Evolutionary conservation across 2,888 invertebrate species (phyloP).

Genomic region (Eristalis intricaria): DNA sequence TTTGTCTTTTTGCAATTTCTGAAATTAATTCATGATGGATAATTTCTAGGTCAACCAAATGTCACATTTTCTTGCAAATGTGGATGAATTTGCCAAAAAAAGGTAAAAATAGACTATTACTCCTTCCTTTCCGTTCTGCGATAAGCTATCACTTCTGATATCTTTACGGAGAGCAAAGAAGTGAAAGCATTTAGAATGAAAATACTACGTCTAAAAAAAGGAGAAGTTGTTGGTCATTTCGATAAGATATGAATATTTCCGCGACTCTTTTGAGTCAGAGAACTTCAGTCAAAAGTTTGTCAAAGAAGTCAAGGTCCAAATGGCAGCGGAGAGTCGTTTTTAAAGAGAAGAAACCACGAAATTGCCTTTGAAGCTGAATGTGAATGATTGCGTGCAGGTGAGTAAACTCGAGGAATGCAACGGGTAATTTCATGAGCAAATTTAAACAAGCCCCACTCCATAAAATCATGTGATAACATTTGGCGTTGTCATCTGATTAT

Average conservation of each 20-base stretch:
- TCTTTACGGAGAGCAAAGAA: background rate
- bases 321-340: background rate
- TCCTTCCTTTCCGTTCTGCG: background rate
- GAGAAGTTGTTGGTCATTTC: background rate
- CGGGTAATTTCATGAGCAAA: background rate
- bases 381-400: background rate
- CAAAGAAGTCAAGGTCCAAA: background rate
- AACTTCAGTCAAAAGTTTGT: background rate
- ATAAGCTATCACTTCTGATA: background rate
- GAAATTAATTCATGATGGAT: too few relatives aligned
- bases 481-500: background rate
- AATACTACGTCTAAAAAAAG: background rate
- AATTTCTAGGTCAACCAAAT: too few relatives aligned
- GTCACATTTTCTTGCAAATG: background rate
- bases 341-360: background rate
- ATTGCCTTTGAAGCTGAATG: background rate
- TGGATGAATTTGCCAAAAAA: background rate
- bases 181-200: background rate
- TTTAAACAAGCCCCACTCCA: background rate
- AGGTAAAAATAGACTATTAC: background rate
- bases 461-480: background rate
- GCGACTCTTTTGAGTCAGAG: background rate
- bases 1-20: too few relatives aligned
- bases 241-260: background rate
- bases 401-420: background rate